These are phyloP conservation scores for Cetoscarus ocellatus DNA, from an alignment of 2,797 vertebrate species.

Conservation along the genomic window DNA sequence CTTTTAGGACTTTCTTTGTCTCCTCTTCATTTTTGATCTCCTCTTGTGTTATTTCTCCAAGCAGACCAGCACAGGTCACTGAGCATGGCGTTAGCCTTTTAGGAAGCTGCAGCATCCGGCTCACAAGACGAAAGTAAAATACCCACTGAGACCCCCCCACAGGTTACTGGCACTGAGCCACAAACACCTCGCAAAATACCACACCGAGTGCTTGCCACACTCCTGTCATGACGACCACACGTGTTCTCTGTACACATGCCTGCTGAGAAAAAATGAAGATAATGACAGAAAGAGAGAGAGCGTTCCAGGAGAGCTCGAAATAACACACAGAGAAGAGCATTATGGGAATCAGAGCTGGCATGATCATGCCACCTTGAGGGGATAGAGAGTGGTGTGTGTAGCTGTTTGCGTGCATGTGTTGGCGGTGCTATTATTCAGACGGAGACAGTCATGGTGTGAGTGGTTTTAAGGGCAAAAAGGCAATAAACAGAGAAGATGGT, in stretches of 20 bases:
- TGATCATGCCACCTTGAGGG: conserved; percentile 43
- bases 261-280: not conserved
- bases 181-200: conserved; percentile 29
- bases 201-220: not conserved
- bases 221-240: not conserved
- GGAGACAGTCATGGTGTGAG: conserved; percentile 49
- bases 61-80: conserved; percentile 45
- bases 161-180: conserved; percentile 41
- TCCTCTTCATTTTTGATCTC: not conserved
- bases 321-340: conserved; percentile 35
- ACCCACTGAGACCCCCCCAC: conserved; percentile 18
- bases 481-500: conserved; percentile 21
- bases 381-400: conserved; percentile 25
- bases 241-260: not conserved
- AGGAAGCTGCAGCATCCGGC: conserved; percentile 7
- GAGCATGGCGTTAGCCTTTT: conserved; percentile 20
- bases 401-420: not conserved
- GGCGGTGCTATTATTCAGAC: conserved; percentile 32
- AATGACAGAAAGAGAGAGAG: conserved; percentile 3
- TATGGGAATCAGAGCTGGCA: conserved; percentile 51
- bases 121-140: conserved; percentile 22
- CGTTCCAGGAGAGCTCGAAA: conserved; percentile 42
- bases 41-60: conserved; percentile 2
- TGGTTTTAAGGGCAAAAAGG: conserved; percentile 57
- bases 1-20: not conserved